Base-by-base conservation (phyloP, 2,888 invertebrate species). In the Lymantria monacha region DNA sequence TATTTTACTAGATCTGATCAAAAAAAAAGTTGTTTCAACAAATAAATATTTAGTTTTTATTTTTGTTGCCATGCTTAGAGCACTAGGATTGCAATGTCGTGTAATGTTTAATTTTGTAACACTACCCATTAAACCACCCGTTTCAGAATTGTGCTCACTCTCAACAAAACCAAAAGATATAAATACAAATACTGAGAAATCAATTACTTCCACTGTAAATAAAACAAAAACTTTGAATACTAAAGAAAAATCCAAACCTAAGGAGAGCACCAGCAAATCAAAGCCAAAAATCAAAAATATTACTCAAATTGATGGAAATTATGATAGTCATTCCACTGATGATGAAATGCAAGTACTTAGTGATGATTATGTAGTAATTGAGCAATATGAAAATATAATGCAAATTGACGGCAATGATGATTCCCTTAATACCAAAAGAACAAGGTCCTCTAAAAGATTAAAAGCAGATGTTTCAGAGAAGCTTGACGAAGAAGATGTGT, bases 101-200 rank as follows among this genome's bases (percentile, higher is more conserved):
- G 81, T 98, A 33, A 94, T 98, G 56, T 90, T 96, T 46, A 97
- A 97, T 59, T 93, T 98, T 68, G 94, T 95, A 67, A 95, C 97
- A 1, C 87, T 96, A 49, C 94, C 96, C 0, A 78, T 97, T 53
- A 95, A 94, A 78, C 95, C 96, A 30, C 91, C 92, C 5, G 83
- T 81, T 49, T 92, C 92, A 46, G 94, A 95, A 68, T 83, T 96
- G 45, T 93, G 93, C 77, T 93, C 93, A 9, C 79, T 95, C 40
- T 92, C 93, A 54, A 85, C 87, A 48, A 92, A 87, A 70, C 44
- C 69, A 33, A 83, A 79, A 72, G 70, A 80, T 42, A 61, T 71
- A 51, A 76, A 70, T 41, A 9, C 49, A 13, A n/a, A 15, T 37
- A 10, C 13, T 14, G 13, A 40, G 3, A 49, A 22, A 5, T 7